Conservation (phyloP, 1,140 invertebrate genomes). For the Adoxophyes honmai region DNA sequence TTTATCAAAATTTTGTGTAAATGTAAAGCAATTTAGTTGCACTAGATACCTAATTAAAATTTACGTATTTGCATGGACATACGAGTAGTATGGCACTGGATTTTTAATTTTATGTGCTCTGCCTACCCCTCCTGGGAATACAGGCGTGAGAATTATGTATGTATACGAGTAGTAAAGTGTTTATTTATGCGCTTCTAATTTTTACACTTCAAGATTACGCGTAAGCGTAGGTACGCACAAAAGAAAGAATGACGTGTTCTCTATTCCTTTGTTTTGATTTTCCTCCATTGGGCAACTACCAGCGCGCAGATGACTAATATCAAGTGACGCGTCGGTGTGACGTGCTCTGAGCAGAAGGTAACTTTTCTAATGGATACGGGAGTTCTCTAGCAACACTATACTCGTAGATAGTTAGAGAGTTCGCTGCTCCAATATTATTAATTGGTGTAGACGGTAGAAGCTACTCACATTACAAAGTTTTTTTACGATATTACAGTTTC, state of each 20-base stretch:
- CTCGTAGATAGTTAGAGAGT: slow-evolving; percentile 57
- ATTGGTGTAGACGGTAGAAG: slow-evolving; percentile 54
- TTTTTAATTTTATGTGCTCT: too few relatives aligned
- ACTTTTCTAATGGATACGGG: slow-evolving; percentile 61
- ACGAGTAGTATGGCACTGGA: too few relatives aligned
- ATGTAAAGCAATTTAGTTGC: too few relatives aligned
- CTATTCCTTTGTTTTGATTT: slow-evolving; percentile 32
- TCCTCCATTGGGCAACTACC: slow-evolving; percentile 24
- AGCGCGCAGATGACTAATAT: slow-evolving; percentile 44
- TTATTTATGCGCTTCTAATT: too few relatives aligned
- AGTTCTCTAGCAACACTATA: slow-evolving; percentile 62
- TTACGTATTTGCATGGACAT: too few relatives aligned
- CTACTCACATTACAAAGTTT: neutral
- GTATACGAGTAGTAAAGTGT: too few relatives aligned
- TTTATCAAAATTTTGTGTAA: too few relatives aligned
- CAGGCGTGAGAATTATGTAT: too few relatives aligned
- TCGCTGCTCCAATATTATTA: slow-evolving; percentile 46
- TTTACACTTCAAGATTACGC: too few relatives aligned
- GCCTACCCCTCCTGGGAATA: too few relatives aligned
- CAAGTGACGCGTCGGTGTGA: slow-evolving; percentile 39
- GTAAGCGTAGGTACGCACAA: too few relatives aligned
- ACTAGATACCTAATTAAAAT: too few relatives aligned
- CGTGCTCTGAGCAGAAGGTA: slow-evolving; percentile 27
- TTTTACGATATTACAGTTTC: neutral
- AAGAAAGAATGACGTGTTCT: slow-evolving; percentile 2